Percentiles rank a stretch among this genome's conserved stretches.
Conservation (phyloP, 2,797 vertebrate species). For the Synanceia verrucosa region DNA sequence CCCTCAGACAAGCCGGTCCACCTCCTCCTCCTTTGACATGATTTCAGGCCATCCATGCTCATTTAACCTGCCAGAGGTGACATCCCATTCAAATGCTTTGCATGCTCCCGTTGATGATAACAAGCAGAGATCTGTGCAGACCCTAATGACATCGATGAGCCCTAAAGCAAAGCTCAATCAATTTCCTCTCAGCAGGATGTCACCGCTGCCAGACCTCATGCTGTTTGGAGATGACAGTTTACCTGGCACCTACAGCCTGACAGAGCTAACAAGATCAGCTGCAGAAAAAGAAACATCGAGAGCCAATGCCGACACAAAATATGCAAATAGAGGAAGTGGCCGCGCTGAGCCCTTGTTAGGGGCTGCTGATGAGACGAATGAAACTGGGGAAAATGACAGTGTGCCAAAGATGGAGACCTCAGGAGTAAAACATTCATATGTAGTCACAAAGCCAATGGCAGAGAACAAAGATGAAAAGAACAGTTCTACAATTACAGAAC, state of each 20-base stretch:
- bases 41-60: conserved; percentile 52
- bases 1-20: conserved; percentile 33
- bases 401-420: conserved; percentile 3
- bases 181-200: conserved; percentile 47
- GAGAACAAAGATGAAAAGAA: conserved; percentile 15
- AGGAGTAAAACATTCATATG: conserved; percentile 20
- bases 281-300: conserved; percentile 6
- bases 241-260: conserved; percentile 38
- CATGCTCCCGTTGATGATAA: conserved; percentile 59
- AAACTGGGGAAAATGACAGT: conserved; percentile 1
- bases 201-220: conserved; percentile 37
- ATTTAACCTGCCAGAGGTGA: conserved; percentile 49
- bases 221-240: conserved; percentile 53
- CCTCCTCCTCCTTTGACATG: conserved; percentile 42
- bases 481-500: not conserved
- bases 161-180: conserved; percentile 51
- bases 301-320: not conserved
- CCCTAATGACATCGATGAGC: conserved; percentile 45
- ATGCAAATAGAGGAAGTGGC: conserved; percentile 29
- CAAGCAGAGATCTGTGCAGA: conserved; percentile 43
- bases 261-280: conserved; percentile 40
- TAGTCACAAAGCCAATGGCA: conserved; percentile 6
- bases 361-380: conserved; percentile 18
- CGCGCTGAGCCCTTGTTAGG: conserved; percentile 20
- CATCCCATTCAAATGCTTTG: conserved; percentile 41